Evolutionary conservation across 1,140 invertebrate genomes (phyloP), one percentile per base, ranked within the genome.

Genomic region (Brachionus manjavacas): DNA sequence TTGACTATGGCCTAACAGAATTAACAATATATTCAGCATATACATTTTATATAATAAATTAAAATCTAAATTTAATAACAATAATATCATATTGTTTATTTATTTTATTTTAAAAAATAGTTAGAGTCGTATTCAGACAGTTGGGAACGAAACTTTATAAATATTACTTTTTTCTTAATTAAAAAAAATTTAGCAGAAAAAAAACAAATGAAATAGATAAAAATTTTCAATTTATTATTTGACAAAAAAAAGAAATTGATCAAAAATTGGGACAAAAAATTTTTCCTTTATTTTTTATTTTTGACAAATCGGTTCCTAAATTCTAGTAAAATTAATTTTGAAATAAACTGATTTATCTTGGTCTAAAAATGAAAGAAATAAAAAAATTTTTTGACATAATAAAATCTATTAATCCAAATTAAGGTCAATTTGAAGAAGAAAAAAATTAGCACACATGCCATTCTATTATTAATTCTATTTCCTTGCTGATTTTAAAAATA

Each of bases 41-140:
- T 72, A 72, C 68, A 72, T 72, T 72, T 72, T 20, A 72, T 20
- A 72, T 23, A 72, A 72, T 39, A 72, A 43, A 72, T 72, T 31
- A 68, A 72, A 41, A 35, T 72, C 31, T 41, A 72, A 41, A 68
- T 25, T 68, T n/a, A n/a, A n/a, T n/a, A n/a, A n/a, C n/a, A n/a
- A n/a, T n/a, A n/a, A 35, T 20, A 23, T 41, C 20, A 16, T 39
- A 16, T 39, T 16, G 3, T n/a, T 39, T 16, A 6, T 43, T 72
- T 72, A 16, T 72, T 16, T 72, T 72, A 20, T n/a, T 31, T 31
- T 2, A 31, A 31, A 31, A 31, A 4, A 31, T 31, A 31, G 3
- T 2, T 4, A 31, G 1, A 4, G 28, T 31, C 28, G 0, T 31
- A 31, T 4, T 31, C 3, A 31, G 3, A 4, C 4, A 31, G 4